A percentile compares a stretch with the other conserved stretches of the same genome.
Conservation (phyloP, 2,888 invertebrate genomes). For the Eupithecia inturbata region DNA sequence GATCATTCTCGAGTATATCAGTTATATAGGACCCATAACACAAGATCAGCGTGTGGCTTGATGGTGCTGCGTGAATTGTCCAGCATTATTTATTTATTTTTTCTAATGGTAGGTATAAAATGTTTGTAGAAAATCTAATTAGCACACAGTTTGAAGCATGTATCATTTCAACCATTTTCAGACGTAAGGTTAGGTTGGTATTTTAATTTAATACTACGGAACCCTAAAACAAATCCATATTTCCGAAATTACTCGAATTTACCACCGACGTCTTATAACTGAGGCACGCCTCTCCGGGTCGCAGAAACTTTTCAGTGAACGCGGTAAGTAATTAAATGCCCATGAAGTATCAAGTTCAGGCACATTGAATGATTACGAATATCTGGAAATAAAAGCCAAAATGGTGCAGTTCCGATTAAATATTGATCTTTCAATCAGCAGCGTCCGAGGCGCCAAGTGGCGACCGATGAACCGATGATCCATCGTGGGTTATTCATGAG, state of each 20-base stretch:
- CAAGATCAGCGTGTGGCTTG: neutral
- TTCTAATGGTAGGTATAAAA: neutral
- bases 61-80: neutral
- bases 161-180: neutral
- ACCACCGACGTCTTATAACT: neutral
- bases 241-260: neutral
- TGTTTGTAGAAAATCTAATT: neutral
- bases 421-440: slow-evolving; percentile 11
- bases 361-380: neutral
- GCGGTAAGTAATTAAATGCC: neutral
- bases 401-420: slow-evolving; percentile 16
- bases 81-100: neutral
- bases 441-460: neutral
- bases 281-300: too few relatives aligned
- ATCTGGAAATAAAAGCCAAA: neutral
- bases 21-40: neutral
- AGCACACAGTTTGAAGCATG: neutral
- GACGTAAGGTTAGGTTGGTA: neutral
- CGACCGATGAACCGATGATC: slow-evolving; percentile 14
- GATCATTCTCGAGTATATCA: neutral
- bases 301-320: too few relatives aligned
- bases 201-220: neutral
- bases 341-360: neutral
- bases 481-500: slow-evolving; percentile 14
- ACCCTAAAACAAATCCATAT: neutral